These are phyloP conservation scores for Nycticebus coucang DNA, from an alignment of 2,113 vertebrate species.

Conservation along the genomic window DNA sequence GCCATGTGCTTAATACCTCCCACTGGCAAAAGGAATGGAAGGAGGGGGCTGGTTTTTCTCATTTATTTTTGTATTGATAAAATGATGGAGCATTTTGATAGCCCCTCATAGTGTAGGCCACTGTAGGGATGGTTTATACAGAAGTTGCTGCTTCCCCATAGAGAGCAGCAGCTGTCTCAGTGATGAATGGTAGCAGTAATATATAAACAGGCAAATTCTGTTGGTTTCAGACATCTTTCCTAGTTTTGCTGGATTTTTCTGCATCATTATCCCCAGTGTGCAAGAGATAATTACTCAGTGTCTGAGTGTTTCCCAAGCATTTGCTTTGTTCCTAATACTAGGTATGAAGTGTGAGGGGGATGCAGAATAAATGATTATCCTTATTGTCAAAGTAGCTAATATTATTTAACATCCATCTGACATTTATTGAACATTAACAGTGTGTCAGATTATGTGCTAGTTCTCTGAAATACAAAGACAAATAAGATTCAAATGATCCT, in stretches of 20 bases:
- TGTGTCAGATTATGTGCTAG: neutral
- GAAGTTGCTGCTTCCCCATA: neutral
- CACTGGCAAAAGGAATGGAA: neutral
- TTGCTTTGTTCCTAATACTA: neutral
- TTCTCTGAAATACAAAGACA: constrained; percentile 3
- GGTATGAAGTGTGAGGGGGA: neutral
- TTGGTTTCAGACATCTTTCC: constrained; percentile 16
- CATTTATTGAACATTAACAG: neutral
- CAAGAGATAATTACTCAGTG: neutral
- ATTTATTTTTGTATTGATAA: no score
- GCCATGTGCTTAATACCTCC: neutral
- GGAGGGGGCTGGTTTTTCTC: neutral
- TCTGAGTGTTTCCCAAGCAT: constrained; percentile 16
- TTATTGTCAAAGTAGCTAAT: neutral
- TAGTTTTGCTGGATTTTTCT: constrained; percentile 9
- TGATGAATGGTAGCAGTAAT: neutral
- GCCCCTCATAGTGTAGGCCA: neutral
- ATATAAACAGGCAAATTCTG: neutral
- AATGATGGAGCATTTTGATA: neutral
- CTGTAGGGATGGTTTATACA: neutral
- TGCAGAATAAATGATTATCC: neutral
- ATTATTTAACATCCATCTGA: neutral
- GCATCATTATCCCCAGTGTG: neutral
- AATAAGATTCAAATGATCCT: neutral
- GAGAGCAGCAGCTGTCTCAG: neutral